Evolutionary conservation across 2,888 invertebrate species (phyloP), one percentile per base, ranked within the genome.

Genomic region (Mythimna albipuncta): DNA sequence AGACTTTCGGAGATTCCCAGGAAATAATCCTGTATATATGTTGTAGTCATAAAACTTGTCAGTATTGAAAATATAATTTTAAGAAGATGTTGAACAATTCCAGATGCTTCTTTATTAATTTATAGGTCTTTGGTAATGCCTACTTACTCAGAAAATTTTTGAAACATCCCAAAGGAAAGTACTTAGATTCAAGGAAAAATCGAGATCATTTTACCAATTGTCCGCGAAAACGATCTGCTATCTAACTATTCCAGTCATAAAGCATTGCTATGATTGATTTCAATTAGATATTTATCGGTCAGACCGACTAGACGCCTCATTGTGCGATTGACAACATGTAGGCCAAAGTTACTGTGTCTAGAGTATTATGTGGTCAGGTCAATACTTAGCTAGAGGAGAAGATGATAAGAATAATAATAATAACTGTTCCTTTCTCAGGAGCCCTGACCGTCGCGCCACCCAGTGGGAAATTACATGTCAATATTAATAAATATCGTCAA

Each of bases 211-310:
- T 76, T 76, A 62, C 61, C 77, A 76, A 81, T 81, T 76, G 64
- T 26, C 47, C 47, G 16, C 47, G n/a, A 76, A 75, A 69, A 32
- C 19, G 47, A 50, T 58, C 44, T n/a, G 9, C 55, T 61, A 44
- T 64, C 54, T 35, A 69, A 71, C 71, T 57, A 72, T 57, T 47
- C 55, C 38, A 41, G 67, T 52, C 70, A 75, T 81, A 82, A 67
- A 76, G 68, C 74, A 79, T 82, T 79, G 65, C 58, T 54, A 52
- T 61, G 82, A 83, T 84, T 84, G 83, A 84, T 82, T 84, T 83
- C 79, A 83, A 85, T 85, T 79, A 83, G 83, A 58, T 82, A 79
- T 82, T 72, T 85, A 83, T 80, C 79, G 77, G 75, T 74, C 82
- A 84, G 74, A 64, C 44, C 59, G 79, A 63, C 83, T 84, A 84